A percentile compares a stretch with the other conserved stretches of the same genome.
Evolutionary conservation across 2,113 vertebrate species (phyloP).

Genomic region (Leiothrix lutea): DNA sequence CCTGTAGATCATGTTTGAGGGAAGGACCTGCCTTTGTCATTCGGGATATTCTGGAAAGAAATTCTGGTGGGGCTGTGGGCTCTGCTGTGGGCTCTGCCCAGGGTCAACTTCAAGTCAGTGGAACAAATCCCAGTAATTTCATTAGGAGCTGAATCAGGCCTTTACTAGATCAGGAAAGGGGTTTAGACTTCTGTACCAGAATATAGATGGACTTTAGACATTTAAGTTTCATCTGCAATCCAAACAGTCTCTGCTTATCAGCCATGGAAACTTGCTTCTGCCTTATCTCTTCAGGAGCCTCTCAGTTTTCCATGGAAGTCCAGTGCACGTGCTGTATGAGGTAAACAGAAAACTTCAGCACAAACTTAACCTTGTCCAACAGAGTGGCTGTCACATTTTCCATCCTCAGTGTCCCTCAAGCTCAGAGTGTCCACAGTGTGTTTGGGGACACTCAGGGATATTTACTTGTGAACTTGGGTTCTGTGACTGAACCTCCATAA

Average conservation of each 20-base stretch:
- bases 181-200: not conserved
- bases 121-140: conserved; percentile 12
- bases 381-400: not conserved
- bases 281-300: not conserved
- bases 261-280: not conserved
- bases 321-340: not conserved
- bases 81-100: not conserved
- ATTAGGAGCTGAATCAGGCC: not conserved
- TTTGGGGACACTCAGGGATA: not conserved
- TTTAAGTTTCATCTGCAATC: not conserved
- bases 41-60: not conserved
- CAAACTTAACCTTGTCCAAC: not conserved
- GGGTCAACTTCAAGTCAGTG: not conserved
- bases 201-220: not conserved
- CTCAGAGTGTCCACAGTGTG: not conserved
- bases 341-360: not conserved
- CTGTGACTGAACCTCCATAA: not conserved
- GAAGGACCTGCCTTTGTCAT: not conserved
- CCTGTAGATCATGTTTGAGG: not conserved
- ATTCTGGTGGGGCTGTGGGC: not conserved
- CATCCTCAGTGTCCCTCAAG: not conserved
- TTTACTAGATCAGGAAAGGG: not conserved
- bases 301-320: not conserved
- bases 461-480: not conserved
- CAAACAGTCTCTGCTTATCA: not conserved